A percentile compares a stretch with the other conserved stretches of the same genome.
phyloP scores from a whole-genome alignment of 2,888 invertebrate genomes.

The Caenorhabditis sulstoni region DNA sequence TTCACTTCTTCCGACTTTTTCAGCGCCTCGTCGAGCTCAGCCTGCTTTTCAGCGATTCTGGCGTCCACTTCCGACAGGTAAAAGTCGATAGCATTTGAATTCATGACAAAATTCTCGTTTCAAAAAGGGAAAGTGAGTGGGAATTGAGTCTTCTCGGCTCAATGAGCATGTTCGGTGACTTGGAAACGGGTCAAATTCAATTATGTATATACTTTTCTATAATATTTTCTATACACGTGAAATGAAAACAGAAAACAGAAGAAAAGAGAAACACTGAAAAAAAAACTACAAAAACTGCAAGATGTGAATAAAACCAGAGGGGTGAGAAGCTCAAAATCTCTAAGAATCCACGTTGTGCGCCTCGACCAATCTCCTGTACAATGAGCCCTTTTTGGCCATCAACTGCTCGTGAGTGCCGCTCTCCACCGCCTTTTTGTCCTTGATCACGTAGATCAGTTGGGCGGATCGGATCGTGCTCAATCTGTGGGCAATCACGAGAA shows the following conservation, averaged over 20 bases:
- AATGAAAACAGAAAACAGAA: background rate
- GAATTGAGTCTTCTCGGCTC: background rate
- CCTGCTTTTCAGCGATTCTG: conserved; percentile 39
- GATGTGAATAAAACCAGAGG: no score
- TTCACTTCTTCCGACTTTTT: conserved; percentile 38
- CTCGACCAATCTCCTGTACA: conserved; percentile 56
- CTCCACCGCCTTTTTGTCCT: conserved; percentile 85
- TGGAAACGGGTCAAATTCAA: no score
- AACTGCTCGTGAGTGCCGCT: conserved; percentile 86
- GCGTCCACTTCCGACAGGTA: conserved; percentile 52
- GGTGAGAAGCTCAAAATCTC: conserved; percentile 5
- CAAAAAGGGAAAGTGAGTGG: no score
- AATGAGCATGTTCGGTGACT: background rate
- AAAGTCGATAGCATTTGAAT: conserved; percentile 40
- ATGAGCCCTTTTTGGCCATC: conserved; percentile 86
- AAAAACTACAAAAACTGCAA: background rate
- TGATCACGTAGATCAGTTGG: conserved; percentile 92
- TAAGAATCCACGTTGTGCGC: conserved; percentile 58
- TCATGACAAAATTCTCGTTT: no score
- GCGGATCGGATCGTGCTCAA: conserved; percentile 93
- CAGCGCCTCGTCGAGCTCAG: conserved; percentile 25
- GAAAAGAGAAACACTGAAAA: background rate
- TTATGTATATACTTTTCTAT: no score
- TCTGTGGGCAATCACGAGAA: conserved; percentile 94
- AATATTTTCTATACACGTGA: no score